Conservation (phyloP, 2,113 vertebrate genomes). For the Eurystomus gularis region DNA sequence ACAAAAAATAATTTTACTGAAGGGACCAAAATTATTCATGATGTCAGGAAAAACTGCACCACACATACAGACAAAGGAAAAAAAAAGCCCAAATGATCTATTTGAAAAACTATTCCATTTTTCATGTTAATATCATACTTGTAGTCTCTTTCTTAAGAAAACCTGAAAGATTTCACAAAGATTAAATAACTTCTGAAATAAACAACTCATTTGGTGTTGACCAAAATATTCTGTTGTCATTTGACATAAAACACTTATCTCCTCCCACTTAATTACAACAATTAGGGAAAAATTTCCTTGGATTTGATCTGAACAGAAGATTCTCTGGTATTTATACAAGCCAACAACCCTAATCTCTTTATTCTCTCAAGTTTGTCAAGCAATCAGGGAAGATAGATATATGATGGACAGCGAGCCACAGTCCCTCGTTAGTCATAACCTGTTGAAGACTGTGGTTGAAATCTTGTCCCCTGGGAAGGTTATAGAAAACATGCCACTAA, state of each 20-base stretch:
- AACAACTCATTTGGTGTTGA: not conserved
- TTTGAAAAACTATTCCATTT: not conserved
- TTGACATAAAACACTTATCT: not conserved
- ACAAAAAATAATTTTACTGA: slow-evolving; percentile 13
- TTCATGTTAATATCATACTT: not conserved
- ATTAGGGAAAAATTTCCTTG: not conserved
- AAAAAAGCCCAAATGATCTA: not conserved
- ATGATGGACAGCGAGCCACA: accelerated
- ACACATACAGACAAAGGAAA: not conserved
- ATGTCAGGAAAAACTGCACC: not conserved
- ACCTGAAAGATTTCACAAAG: not conserved
- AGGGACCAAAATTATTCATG: not conserved
- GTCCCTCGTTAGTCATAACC: not conserved
- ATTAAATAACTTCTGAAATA: not conserved
- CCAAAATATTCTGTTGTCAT: not conserved
- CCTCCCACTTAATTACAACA: not conserved
- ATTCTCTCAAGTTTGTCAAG: not conserved
- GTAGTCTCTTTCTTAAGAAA: not conserved
- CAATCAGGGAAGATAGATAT: not conserved
- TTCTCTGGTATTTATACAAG: not conserved
- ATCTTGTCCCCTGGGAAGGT: not conserved
- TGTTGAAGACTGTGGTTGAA: not conserved
- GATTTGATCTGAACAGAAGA: not conserved
- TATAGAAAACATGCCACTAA: not conserved
- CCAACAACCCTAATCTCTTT: not conserved